Evolutionary conservation across 1,140 invertebrate genomes (phyloP).

Genomic region (Bombus superbus): DNA sequence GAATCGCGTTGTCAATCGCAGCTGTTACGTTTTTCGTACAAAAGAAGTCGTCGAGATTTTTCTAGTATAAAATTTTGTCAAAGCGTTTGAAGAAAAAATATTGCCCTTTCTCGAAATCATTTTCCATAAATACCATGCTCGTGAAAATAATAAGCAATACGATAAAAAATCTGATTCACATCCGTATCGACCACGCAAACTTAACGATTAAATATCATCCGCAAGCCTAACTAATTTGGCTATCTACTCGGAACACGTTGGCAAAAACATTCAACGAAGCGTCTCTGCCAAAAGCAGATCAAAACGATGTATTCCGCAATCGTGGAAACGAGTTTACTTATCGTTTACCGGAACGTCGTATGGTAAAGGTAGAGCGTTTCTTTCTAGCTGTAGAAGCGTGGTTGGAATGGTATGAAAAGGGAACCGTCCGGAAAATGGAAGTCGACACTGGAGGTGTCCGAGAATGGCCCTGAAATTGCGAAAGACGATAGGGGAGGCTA

Average conservation of each 20-base stretch:
- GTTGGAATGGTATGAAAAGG: conserved; percentile 25
- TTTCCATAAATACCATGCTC: too few species aligned
- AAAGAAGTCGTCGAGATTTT: too few species aligned
- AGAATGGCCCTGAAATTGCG: conserved; percentile 63
- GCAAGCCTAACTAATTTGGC: not conserved
- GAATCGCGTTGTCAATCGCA: not conserved
- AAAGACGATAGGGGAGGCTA: conserved; percentile 53
- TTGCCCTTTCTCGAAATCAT: too few species aligned
- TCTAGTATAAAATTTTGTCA: too few species aligned
- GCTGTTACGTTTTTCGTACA: too few species aligned
- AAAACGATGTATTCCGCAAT: conserved; percentile 32
- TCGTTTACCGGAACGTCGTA: conserved; percentile 34
- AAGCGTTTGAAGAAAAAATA: not conserved
- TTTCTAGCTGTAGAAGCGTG: conserved; percentile 24
- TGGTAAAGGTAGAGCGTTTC: conserved; percentile 41
- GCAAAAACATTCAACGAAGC: not conserved
- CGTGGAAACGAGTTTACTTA: conserved; percentile 48
- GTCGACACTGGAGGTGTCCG: conserved; percentile 55
- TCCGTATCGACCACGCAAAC: too few species aligned
- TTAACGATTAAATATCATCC: not conserved
- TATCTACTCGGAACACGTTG: not conserved
- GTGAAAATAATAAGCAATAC: not conserved
- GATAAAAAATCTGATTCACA: not conserved
- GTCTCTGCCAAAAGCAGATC: not conserved
- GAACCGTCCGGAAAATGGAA: conserved; percentile 63